phyloP scores from a whole-genome alignment of 2,797 vertebrate genomes.

The Xenopus petersii region DNA sequence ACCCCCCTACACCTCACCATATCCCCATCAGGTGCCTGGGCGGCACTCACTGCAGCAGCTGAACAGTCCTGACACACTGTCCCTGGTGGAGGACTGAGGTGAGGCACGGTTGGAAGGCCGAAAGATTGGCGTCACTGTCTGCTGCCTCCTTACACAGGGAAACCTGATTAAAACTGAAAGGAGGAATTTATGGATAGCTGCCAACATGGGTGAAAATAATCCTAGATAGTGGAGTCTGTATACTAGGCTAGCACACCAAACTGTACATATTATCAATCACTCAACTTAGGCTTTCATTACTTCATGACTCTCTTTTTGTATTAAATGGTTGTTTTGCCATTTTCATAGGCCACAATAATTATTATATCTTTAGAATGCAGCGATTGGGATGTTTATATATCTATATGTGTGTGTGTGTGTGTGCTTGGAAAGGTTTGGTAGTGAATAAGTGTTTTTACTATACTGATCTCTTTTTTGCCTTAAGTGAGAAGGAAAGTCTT shows the following conservation, averaged over 20 bases:
- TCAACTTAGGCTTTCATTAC: no score
- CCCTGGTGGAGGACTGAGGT: conserved; percentile 88
- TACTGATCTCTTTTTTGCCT: no score
- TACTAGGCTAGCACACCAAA: conserved; percentile 1
- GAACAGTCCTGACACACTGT: conserved; percentile 89
- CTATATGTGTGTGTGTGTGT: no score
- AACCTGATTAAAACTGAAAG: conserved; percentile 87
- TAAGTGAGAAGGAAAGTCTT: no score
- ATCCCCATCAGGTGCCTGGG: conserved; percentile 87
- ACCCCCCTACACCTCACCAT: conserved; percentile 88
- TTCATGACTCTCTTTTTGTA: no score
- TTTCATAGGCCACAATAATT: no score
- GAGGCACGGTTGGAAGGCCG: conserved; percentile 84
- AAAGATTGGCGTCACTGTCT: conserved; percentile 78
- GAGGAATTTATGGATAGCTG: conserved; percentile 76
- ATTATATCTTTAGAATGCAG: no score
- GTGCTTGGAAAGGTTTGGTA: no score
- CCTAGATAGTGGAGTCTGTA: conserved; percentile 20
- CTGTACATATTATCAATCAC: background rate
- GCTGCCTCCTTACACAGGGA: conserved; percentile 78
- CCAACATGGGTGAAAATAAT: conserved; percentile 42
- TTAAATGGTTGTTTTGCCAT: no score
- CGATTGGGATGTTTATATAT: no score
- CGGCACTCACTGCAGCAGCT: conserved; percentile 92
- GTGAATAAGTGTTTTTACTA: no score